Conservation (phyloP, 2,797 vertebrate genomes). For the Cheirogaleus major region DNA sequence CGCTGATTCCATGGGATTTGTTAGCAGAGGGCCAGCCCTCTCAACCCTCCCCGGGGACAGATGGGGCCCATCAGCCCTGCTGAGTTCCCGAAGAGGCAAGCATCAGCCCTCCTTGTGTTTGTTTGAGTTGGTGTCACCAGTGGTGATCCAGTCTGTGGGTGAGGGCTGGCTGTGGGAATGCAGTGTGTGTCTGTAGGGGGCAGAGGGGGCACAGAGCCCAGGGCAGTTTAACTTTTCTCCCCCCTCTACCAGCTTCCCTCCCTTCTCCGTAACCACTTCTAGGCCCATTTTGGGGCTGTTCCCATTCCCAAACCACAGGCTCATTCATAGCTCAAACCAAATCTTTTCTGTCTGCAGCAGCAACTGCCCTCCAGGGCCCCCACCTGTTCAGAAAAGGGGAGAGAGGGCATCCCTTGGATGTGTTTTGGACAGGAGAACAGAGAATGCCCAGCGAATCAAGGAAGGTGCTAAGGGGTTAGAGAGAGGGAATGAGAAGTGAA, state of each 20-base stretch:
- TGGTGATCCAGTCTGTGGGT: conserved; percentile 71
- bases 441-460: not conserved
- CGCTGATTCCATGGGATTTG: conserved; percentile 78
- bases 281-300: conserved; percentile 29
- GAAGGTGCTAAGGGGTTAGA: not conserved
- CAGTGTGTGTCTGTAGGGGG: not conserved
- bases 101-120: conserved; percentile 73
- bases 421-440: not conserved
- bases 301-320: conserved; percentile 63
- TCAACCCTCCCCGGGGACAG: conserved; percentile 66
- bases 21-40: conserved; percentile 37
- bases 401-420: not conserved
- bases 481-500: not conserved
- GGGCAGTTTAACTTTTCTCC: not conserved
- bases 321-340: conserved; percentile 53
- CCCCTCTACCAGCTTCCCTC: not conserved
- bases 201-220: not conserved
- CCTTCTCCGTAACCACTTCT: conserved; percentile 51
- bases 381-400: conserved; percentile 57
- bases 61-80: conserved; percentile 77
- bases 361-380: not conserved
- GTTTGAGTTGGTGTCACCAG: conserved; percentile 73
- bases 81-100: conserved; percentile 67
- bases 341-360: conserved; percentile 36
- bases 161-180: conserved; percentile 55